phyloP scores from a whole-genome alignment of 2,888 invertebrate species.

The Podabrus alpinus region DNA sequence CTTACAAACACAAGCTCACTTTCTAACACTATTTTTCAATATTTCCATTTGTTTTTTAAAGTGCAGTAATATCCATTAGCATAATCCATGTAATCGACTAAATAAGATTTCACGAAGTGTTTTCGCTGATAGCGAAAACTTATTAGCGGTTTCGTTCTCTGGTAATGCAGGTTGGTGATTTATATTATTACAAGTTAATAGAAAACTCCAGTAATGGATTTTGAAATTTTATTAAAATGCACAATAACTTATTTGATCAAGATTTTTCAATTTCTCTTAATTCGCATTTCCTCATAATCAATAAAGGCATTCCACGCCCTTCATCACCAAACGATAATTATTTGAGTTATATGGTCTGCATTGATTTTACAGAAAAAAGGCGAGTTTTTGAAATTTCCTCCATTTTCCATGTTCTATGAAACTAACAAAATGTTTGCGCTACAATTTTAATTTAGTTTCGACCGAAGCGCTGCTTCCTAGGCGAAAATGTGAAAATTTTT shows the following conservation, averaged over 20 bases:
- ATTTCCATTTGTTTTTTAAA: neutral
- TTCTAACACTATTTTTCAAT: neutral
- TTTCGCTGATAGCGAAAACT: neutral
- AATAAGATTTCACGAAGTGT: neutral
- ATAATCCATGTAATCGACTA: neutral
- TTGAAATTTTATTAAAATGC: neutral
- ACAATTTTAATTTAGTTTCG: neutral
- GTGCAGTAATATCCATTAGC: neutral
- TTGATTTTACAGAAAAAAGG: neutral
- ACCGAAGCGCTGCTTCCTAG: neutral
- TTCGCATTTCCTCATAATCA: neutral
- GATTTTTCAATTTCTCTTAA: neutral
- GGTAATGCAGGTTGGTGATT: neutral
- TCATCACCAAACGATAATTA: neutral
- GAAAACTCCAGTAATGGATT: neutral
- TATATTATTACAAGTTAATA: neutral
- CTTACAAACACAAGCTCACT: neutral
- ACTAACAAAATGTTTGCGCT: no score
- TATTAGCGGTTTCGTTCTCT: neutral
- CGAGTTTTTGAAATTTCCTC: neutral
- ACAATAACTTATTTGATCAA: neutral
- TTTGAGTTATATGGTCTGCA: neutral
- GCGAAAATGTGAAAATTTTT: neutral
- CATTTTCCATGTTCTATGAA: neutral
- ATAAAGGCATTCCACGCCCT: neutral